Base-by-base conservation (phyloP, 1,140 invertebrate species). In the Plectrocnemia conspersa region DNA sequence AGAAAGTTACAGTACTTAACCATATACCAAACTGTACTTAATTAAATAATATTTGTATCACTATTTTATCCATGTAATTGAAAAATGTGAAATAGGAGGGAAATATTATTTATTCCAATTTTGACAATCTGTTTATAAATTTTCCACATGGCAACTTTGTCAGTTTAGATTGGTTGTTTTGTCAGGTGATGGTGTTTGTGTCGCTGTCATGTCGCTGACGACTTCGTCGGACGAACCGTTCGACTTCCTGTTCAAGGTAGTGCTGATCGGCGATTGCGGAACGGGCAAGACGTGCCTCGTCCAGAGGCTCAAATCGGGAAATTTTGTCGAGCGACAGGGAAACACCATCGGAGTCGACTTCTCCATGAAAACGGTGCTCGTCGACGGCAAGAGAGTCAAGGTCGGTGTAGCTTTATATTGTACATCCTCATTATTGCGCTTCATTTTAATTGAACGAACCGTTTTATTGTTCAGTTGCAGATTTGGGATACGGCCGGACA, bases 261-360 rank as follows among this genome's bases (percentile, higher is more conserved):
- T 89, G 27, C 70, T 89, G 25, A 88, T 91, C 63, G 88, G 88
- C 46, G 88, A 91, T 62, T 89, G 86, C 73, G 87, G 86, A 3
- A 85, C 88, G 3, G 88, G 88, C 32, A 91, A 91, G 75, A 91
- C 88, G 52, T 89, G 86, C 67, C 85, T 93, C 61, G 88, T 95
- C 35, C 91, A 95, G 71, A 81, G 92, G 55, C 92, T 97, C 71
- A 93, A 92, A 71, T 90, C 90, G 49, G 93, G 93, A 54, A 93
- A 88, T 56, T 97, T 91, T 68, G 85, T 93, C 52, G 92, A 96
- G 75, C 82, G 85, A 63, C 92, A 96, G 72, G 91, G 90, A 16
- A 94, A 89, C 66, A 96, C 93, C 19, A 96, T 97, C 64, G 93
- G 93, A 42, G 93, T 97, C 21, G 93, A 97, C 76, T 97, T 96